These are phyloP conservation scores for Alfaro cultratus DNA, from an alignment of 2,797 vertebrate genomes.

Conservation along the genomic window DNA sequence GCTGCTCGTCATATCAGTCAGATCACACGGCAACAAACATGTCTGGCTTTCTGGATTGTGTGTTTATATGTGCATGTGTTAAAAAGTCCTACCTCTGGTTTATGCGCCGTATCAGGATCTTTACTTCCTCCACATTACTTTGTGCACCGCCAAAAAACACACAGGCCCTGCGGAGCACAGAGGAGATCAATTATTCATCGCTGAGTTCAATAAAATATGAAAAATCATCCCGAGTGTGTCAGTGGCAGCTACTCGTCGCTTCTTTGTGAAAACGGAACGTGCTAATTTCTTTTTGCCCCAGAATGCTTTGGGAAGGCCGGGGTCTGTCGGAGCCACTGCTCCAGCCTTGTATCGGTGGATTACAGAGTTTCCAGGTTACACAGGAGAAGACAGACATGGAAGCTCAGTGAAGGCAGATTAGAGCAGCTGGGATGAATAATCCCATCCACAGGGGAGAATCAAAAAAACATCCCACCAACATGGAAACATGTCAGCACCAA, in stretches of 20 bases:
- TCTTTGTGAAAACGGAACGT: slow-evolving; percentile 26
- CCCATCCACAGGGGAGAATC: not conserved
- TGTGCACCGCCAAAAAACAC: slow-evolving; percentile 44
- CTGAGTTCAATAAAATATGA: slow-evolving; percentile 69
- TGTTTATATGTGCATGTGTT: slow-evolving; percentile 14
- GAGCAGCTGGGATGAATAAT: slow-evolving; percentile 11
- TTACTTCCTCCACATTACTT: slow-evolving; percentile 80
- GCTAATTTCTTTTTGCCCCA: slow-evolving; percentile 3
- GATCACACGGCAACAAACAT: not conserved
- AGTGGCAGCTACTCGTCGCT: slow-evolving; percentile 28
- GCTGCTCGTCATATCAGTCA: not conserved
- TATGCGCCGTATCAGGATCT: slow-evolving; percentile 62
- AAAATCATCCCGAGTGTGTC: slow-evolving; percentile 34
- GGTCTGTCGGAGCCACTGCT: not conserved
- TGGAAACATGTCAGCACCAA: not conserved
- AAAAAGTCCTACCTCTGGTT: slow-evolving; percentile 68
- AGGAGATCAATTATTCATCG: slow-evolving; percentile 69
- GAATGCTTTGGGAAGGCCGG: slow-evolving; percentile 11
- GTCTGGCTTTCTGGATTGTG: not conserved
- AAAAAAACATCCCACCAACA: not conserved
- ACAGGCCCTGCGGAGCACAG: slow-evolving; percentile 66
- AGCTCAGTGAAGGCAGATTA: not conserved
- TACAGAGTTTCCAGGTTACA: not conserved
- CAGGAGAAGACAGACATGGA: too few species aligned
- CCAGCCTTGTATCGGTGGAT: slow-evolving; percentile 1